These are phyloP conservation scores for Scophthalmus maximus DNA, from an alignment of 2,113 vertebrate genomes.

Conservation along the genomic window DNA sequence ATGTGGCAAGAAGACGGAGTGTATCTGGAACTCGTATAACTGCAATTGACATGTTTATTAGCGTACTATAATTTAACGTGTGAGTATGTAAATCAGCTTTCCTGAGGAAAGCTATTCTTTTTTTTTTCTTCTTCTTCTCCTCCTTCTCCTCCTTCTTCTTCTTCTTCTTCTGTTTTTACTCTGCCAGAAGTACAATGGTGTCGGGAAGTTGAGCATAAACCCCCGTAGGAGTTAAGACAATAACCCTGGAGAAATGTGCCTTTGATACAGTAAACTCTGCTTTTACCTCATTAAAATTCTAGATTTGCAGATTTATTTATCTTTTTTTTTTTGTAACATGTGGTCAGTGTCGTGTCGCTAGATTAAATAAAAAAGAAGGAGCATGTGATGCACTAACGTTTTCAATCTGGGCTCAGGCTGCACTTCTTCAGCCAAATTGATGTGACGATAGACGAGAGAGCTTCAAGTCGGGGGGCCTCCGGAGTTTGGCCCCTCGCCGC, in stretches of 20 bases:
- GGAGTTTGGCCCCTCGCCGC: slow-evolving; percentile 10
- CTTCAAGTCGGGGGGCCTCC: background rate
- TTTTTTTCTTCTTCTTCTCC: too few species aligned
- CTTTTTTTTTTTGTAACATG: slow-evolving; percentile 70
- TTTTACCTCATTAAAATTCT: slow-evolving; percentile 77
- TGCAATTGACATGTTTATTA: slow-evolving; percentile 74
- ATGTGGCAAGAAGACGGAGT: slow-evolving; percentile 45
- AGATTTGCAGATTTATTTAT: slow-evolving; percentile 80
- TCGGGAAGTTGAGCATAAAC: slow-evolving; percentile 63
- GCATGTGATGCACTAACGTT: slow-evolving; percentile 73
- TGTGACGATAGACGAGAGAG: slow-evolving; percentile 39
- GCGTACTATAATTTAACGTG: slow-evolving; percentile 66
- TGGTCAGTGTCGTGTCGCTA: slow-evolving; percentile 74
- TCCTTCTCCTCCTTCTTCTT: too few species aligned
- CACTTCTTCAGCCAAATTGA: slow-evolving; percentile 36
- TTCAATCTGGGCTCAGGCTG: slow-evolving; percentile 45
- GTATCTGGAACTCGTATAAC: slow-evolving; percentile 66
- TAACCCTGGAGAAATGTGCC: slow-evolving; percentile 69
- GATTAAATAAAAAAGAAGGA: slow-evolving; percentile 72
- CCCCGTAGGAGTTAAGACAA: slow-evolving; percentile 46
- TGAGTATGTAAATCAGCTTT: slow-evolving; percentile 67
- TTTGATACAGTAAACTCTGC: slow-evolving; percentile 71
- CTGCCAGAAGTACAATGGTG: slow-evolving; percentile 44
- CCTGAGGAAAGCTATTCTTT: slow-evolving; percentile 60
- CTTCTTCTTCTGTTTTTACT: slow-evolving; percentile 28